These are phyloP conservation scores for Mesoligia furuncula DNA, from an alignment of 2,888 invertebrate genomes.

Conservation along the genomic window DNA sequence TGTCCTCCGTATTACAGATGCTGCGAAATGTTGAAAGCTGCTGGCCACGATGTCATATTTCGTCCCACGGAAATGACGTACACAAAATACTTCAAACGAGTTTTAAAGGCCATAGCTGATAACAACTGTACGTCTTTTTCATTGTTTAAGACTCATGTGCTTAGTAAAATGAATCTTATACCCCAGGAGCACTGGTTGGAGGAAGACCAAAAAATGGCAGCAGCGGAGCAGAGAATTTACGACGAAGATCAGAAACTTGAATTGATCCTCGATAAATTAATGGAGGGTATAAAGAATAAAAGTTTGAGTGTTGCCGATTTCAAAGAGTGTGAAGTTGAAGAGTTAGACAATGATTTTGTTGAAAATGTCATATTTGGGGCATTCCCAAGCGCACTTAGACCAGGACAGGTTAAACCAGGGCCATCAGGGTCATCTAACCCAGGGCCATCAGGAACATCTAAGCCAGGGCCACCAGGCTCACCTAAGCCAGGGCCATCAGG, in stretches of 20 bases:
- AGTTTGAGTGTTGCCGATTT: slow-evolving; percentile 33
- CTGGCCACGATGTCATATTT: slow-evolving; percentile 45
- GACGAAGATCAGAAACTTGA: slow-evolving; percentile 62
- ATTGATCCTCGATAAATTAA: slow-evolving; percentile 56
- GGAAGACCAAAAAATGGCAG: slow-evolving; percentile 21
- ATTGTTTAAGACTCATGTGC: not conserved
- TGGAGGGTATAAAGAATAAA: slow-evolving; percentile 14
- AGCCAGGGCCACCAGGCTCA: not conserved
- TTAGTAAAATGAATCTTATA: slow-evolving; percentile 45
- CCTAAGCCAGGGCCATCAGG: not conserved
- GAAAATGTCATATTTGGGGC: slow-evolving; percentile 15
- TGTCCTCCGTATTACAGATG: slow-evolving; percentile 5
- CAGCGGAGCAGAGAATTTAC: slow-evolving; percentile 38
- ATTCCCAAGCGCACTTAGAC: not conserved
- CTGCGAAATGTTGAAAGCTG: slow-evolving; percentile 37
- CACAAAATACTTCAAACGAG: slow-evolving; percentile 29
- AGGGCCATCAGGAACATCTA: not conserved
- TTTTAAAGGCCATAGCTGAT: not conserved
- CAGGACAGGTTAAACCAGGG: not conserved
- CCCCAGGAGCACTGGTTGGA: slow-evolving; percentile 57
- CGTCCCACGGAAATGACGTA: slow-evolving; percentile 42
- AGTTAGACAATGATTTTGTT: slow-evolving; percentile 20
- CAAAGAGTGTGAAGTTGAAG: slow-evolving; percentile 17
- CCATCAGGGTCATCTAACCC: too few species aligned
- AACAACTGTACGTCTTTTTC: not conserved